Percentiles rank a stretch among this genome's conserved stretches.
Evolutionary conservation across 2,888 invertebrate genomes (phyloP).

Genomic region (Erpobdella octoculata): DNA sequence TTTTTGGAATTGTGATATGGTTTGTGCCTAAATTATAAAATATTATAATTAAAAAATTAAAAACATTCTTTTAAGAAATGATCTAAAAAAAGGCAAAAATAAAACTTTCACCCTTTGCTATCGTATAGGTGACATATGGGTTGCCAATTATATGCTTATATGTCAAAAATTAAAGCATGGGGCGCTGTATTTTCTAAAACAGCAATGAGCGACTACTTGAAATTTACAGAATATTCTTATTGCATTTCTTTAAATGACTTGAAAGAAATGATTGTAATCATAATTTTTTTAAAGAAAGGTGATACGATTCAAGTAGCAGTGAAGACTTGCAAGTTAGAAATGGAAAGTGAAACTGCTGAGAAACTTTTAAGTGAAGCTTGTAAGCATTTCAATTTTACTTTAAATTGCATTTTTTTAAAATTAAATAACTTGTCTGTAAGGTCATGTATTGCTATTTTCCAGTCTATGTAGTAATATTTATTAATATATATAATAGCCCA

Average conservation of each 20-base stretch:
- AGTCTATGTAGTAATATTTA: background rate
- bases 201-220: too few species aligned
- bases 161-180: too few species aligned
- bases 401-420: too few species aligned
- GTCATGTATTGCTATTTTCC: background rate
- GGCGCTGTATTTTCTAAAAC: too few species aligned
- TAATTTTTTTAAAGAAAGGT: background rate
- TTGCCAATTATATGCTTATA: too few species aligned
- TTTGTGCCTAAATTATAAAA: background rate
- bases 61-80: background rate
- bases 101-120: too few species aligned
- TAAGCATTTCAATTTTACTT: too few species aligned
- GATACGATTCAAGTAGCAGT: slow-evolving; percentile 26
- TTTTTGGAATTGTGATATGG: background rate
- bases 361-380: slow-evolving; percentile 33
- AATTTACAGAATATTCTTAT: too few species aligned
- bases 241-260: background rate
- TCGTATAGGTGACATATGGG: too few species aligned
- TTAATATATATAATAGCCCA: background rate
- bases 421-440: background rate
- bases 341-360: slow-evolving; percentile 21
- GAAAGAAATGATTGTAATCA: background rate
- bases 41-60: background rate
- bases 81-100: too few species aligned
- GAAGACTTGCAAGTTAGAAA: slow-evolving; percentile 32